Base-by-base conservation (phyloP, 2,113 vertebrate species). In the Sprattus sprattus region DNA sequence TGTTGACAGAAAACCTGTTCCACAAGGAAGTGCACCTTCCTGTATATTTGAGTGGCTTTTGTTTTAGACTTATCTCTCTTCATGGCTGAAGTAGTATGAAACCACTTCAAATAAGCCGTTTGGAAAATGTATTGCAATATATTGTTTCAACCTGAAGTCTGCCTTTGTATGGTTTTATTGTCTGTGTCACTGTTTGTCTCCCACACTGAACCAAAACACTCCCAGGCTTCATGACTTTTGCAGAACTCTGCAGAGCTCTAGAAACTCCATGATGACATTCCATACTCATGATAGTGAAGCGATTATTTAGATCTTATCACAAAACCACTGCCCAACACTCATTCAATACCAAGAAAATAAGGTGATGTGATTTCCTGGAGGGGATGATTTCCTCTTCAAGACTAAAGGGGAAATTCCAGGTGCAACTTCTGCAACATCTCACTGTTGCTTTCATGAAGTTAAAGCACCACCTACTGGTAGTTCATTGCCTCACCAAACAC, bases 1-100 rank as follows among this genome's bases (percentile, higher is more conserved):
- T 90, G 90, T 84, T 89, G 88, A 91, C 89, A 54, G 87, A 87
- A 87, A 95, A 95, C 95, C 91, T 28, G 95, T 92, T 91, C 83
- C 11, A 94, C 93, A 1, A 95, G 94, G 94, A 95, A 95, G 88
- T 22, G 67, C 50, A 32, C 81, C 83, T 86, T 81, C 18, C 64
- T 20, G 39, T 18, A 82, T 50, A 32, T 67, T 84, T 25, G 47
- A 11, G 1, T 25, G 64, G 60, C 60, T 8, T 71, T 71, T 28
- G 6, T 71, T 71, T 71, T 32, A 32, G 11, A 3, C 25, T 71
- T 71, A 71, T 71, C 64, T 71, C 11, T 28, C 64, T 71, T 71
- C 11, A 11, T 28, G 64, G n/a, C 13, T 71, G 25, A 71, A 32
- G 25, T 2, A 71, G 64, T 71, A 32, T 64, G 20, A 64, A 9